Conservation (phyloP, 2,113 vertebrate genomes). For the Podilymbus podiceps region DNA sequence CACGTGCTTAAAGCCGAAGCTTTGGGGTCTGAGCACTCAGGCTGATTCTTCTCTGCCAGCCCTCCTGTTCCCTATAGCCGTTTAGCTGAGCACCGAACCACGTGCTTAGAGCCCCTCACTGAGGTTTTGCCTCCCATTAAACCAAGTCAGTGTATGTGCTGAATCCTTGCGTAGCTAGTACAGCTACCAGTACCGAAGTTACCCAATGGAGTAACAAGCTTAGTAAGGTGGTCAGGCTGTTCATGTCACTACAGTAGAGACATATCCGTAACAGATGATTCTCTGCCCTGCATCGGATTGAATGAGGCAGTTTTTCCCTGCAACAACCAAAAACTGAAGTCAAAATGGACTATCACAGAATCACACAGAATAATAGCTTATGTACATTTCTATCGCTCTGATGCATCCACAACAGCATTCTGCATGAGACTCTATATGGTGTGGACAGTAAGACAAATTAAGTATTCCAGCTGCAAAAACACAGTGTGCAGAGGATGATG, state of each 20-base stretch:
- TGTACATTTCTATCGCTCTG: neutral
- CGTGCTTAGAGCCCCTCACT: neutral
- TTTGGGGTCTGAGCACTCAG: neutral
- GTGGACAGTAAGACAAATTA: slow-evolving; percentile 29
- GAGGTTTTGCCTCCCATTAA: neutral
- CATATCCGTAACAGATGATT: neutral
- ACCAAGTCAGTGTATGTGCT: neutral
- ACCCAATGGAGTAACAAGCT: neutral
- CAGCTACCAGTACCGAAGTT: neutral
- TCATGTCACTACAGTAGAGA: fast-evolving
- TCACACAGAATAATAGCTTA: neutral
- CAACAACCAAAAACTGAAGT: neutral
- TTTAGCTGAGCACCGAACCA: fast-evolving
- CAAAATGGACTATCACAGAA: neutral
- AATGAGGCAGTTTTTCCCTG: neutral
- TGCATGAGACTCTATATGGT: neutral
- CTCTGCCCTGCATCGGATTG: neutral
- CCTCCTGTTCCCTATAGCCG: neutral
- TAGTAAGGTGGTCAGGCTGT: too few relatives aligned
- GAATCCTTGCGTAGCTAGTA: neutral
- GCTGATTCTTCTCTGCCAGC: neutral
- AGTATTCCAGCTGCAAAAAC: slow-evolving; percentile 56
- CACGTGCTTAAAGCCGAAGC: fast-evolving
- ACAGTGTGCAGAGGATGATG: neutral
- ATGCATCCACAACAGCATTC: neutral